phyloP scores from a whole-genome alignment of 2,888 invertebrate species.

The Embidobia sp. region DNA sequence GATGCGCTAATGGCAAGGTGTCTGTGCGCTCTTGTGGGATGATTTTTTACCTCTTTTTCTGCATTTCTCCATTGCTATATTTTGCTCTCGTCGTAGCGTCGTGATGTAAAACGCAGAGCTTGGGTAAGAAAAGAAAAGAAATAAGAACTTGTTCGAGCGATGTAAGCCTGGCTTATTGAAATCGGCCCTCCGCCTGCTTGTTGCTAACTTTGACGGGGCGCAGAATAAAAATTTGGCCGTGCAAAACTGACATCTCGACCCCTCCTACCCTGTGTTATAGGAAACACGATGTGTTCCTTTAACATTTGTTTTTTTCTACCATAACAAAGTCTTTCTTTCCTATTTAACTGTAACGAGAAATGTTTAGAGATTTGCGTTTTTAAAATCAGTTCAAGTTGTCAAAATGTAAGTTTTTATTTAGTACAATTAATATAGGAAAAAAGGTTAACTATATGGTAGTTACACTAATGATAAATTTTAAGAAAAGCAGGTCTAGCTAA shows the following conservation, averaged over 20 bases:
- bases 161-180: slow-evolving; percentile 73
- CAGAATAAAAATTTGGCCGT: slow-evolving; percentile 70
- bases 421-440: too few relatives aligned
- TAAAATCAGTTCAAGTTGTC: too few relatives aligned
- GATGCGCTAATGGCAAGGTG: slow-evolving; percentile 76
- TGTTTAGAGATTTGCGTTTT: slow-evolving; percentile 8
- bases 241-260: slow-evolving; percentile 76
- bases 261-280: slow-evolving; percentile 73
- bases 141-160: slow-evolving; percentile 59
- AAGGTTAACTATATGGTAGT: too few relatives aligned
- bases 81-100: slow-evolving; percentile 41
- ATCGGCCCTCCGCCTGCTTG: slow-evolving; percentile 75
- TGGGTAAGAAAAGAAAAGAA: slow-evolving; percentile 49
- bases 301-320: slow-evolving; percentile 40
- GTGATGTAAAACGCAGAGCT: slow-evolving; percentile 48
- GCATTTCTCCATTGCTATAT: slow-evolving; percentile 38
- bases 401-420: too few relatives aligned
- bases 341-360: slow-evolving; percentile 7
- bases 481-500: too few relatives aligned
- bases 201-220: slow-evolving; percentile 76
- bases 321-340: slow-evolving; percentile 13
- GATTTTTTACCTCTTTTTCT: slow-evolving; percentile 58
- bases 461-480: too few relatives aligned
- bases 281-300: slow-evolving; percentile 53
- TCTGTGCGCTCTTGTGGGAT: slow-evolving; percentile 67